Conservation (phyloP, 2,888 invertebrate genomes). For the Plebejus melissa region DNA sequence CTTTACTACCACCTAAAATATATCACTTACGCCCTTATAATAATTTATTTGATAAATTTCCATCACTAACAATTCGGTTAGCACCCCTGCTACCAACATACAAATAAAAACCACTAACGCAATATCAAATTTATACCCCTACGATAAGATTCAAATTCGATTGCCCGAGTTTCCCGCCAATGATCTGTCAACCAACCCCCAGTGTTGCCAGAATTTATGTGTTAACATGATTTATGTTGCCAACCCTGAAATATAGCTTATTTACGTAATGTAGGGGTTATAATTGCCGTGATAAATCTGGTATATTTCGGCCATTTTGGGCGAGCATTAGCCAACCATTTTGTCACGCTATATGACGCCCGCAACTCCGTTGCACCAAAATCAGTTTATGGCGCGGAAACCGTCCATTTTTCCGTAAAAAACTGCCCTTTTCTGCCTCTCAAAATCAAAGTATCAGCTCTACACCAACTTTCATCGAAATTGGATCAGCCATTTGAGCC, state of each 20-base stretch:
- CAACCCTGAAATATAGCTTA: constrained; percentile 44
- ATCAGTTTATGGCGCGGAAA: too few relatives aligned
- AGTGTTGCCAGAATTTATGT: constrained; percentile 69
- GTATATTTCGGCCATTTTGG: constrained; percentile 6
- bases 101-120: constrained; percentile 46
- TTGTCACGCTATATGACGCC: not conserved
- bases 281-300: constrained; percentile 25
- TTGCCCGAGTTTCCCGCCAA: constrained; percentile 9
- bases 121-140: not conserved
- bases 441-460: too few relatives aligned
- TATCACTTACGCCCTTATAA: constrained; percentile 32
- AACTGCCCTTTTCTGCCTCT: not conserved
- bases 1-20: constrained; percentile 14
- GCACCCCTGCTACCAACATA: constrained; percentile 53
- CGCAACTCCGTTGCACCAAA: too few relatives aligned
- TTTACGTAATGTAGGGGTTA: constrained; percentile 32
- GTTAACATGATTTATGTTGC: constrained; percentile 72
- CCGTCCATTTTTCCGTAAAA: not conserved
- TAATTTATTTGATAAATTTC: constrained; percentile 77
- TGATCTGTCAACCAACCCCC: constrained; percentile 39
- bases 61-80: constrained; percentile 66
- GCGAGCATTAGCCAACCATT: not conserved
- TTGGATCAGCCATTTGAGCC: too few relatives aligned
- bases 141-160: not conserved
- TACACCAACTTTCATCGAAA: too few relatives aligned